Percentiles rank a stretch among this genome's conserved stretches.
phyloP scores from a whole-genome alignment of 2,888 invertebrate genomes.

The Hypomecis atomaria region DNA sequence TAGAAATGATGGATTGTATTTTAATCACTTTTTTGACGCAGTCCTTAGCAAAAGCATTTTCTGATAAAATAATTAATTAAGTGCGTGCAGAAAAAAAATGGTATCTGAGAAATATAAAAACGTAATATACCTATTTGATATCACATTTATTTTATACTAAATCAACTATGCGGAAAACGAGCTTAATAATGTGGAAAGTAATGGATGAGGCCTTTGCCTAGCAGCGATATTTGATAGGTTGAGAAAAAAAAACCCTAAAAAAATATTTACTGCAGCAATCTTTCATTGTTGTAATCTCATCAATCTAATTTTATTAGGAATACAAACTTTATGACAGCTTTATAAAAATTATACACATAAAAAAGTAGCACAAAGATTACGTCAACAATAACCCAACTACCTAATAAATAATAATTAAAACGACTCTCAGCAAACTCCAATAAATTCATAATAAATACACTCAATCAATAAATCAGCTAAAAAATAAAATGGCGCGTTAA shows the following conservation, averaged over 20 bases:
- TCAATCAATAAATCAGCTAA: constrained; percentile 43
- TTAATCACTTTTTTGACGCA: constrained; percentile 1
- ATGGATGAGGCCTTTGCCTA: too few species aligned
- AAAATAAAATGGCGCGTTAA: constrained; percentile 31
- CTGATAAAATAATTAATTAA: neutral
- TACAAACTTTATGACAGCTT: too few species aligned
- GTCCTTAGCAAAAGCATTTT: neutral
- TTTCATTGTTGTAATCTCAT: too few species aligned
- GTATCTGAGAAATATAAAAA: too few species aligned
- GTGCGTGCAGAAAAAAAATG: neutral
- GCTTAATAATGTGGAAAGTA: too few species aligned
- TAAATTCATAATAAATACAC: constrained; percentile 39
- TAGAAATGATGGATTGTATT: neutral
- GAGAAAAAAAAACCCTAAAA: too few species aligned
- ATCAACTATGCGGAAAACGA: too few species aligned
- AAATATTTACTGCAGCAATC: too few species aligned
- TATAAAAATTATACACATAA: neutral
- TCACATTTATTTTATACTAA: too few species aligned
- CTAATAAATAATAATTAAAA: constrained; percentile 26
- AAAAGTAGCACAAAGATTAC: neutral
- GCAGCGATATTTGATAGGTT: too few species aligned
- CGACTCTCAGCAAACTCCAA: constrained; percentile 27
- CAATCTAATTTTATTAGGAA: too few species aligned
- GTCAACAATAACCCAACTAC: constrained; percentile 7
- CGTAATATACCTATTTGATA: too few species aligned